These are phyloP conservation scores for Hetaerina titia DNA, from an alignment of 2,888 invertebrate genomes.

Conservation along the genomic window DNA sequence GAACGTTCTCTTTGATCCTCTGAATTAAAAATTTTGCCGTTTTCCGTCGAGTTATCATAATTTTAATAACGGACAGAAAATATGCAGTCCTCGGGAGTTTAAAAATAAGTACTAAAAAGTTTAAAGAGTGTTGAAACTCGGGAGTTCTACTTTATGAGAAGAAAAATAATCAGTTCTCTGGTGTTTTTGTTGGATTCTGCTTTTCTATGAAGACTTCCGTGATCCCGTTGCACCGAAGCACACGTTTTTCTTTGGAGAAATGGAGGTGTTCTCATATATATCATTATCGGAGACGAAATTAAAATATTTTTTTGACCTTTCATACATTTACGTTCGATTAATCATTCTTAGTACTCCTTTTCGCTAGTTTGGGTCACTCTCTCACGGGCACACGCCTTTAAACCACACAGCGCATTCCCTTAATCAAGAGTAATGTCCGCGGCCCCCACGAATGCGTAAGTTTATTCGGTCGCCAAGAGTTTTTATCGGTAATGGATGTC, in stretches of 20 bases:
- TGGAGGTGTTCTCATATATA: background rate
- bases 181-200: background rate
- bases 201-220: background rate
- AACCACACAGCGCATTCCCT: background rate
- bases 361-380: background rate
- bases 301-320: background rate
- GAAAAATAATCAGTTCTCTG: background rate
- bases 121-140: too few species aligned
- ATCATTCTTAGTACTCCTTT: background rate
- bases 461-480: slow-evolving; percentile 15
- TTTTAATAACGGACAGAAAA: too few species aligned
- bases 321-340: background rate
- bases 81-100: too few species aligned
- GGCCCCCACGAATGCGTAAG: background rate
- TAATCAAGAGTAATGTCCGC: slow-evolving; percentile 12
- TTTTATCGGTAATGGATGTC: slow-evolving; percentile 25
- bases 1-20: too few species aligned
- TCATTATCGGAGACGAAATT: background rate
- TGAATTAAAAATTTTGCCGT: too few species aligned
- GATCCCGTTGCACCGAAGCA: background rate
- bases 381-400: background rate
- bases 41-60: too few species aligned
- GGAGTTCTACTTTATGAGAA: too few species aligned
- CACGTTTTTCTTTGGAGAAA: background rate
- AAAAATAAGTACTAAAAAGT: too few species aligned